Evolutionary conservation across 2,888 invertebrate species (phyloP).

Genomic region (Euzophera pinguis): DNA sequence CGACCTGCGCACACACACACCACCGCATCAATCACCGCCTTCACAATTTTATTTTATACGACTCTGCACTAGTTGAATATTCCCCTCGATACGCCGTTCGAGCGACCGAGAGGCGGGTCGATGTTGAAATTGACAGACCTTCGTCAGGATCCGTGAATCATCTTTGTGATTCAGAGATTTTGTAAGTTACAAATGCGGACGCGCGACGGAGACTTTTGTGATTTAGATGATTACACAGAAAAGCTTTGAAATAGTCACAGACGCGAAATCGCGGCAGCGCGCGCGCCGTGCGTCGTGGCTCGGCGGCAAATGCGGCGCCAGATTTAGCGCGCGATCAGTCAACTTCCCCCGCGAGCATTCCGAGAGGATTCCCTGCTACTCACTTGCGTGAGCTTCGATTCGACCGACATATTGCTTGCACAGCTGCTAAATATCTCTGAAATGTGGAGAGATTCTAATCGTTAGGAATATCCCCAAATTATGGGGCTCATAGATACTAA

Average conservation of each 20-base stretch:
- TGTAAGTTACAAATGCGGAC: not conserved
- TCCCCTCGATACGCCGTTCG: not conserved
- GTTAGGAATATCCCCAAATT: not conserved
- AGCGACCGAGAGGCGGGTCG: not conserved
- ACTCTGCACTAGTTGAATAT: constrained; percentile 30
- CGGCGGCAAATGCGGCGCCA: constrained; percentile 65
- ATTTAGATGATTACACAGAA: not conserved
- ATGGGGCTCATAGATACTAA: not conserved
- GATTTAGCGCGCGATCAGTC: constrained; percentile 59
- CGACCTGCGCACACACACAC: constrained; percentile 48
- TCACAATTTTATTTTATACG: not conserved
- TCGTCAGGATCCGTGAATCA: constrained; percentile 32
- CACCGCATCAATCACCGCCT: not conserved
- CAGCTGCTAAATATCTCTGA: not conserved
- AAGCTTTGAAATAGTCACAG: not conserved
- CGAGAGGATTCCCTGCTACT: constrained; percentile 75
- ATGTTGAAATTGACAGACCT: not conserved
- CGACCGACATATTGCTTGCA: not conserved
- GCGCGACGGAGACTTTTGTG: not conserved
- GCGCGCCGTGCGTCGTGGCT: constrained; percentile 63
- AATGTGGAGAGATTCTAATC: not conserved
- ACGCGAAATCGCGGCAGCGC: constrained; percentile 25
- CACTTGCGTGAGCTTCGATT: constrained; percentile 46
- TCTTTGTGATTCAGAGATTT: constrained; percentile 13
- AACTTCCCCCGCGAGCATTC: constrained; percentile 69